Conservation (phyloP, 2,888 invertebrate species). For the Papilio elwesi region DNA sequence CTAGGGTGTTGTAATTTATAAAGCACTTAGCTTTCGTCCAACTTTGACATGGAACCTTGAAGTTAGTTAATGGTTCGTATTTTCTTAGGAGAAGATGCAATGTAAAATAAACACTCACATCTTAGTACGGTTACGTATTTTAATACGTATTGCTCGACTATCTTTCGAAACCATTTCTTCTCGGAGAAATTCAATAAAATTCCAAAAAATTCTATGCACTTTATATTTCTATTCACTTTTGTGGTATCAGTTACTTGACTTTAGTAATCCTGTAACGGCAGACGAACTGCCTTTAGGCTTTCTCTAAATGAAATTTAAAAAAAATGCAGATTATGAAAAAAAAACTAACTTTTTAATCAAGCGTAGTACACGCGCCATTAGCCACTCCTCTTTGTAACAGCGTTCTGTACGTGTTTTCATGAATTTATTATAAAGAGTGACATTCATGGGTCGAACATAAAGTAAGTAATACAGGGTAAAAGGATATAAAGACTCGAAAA, state of each 20-base stretch:
- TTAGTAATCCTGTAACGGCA: no score
- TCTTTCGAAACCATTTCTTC: no score
- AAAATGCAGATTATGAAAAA: not conserved
- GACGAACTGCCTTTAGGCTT: no score
- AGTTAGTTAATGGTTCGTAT: slow-evolving; percentile 3
- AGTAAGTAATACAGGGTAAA: not conserved
- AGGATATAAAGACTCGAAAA: not conserved
- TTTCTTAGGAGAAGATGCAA: not conserved
- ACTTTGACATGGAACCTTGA: slow-evolving; percentile 28
- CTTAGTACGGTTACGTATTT: no score
- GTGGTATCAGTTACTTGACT: no score
- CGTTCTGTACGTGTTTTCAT: not conserved
- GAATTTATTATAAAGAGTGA: slow-evolving; percentile 12
- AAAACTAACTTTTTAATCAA: slow-evolving; percentile 4
- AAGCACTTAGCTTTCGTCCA: slow-evolving; percentile 26
- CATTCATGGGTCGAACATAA: slow-evolving; percentile 12
- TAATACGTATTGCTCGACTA: no score
- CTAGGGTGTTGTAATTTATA: slow-evolving; percentile 31
- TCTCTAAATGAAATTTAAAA: not conserved
- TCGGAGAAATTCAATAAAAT: no score
- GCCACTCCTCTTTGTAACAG: slow-evolving; percentile 1
- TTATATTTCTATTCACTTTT: no score
- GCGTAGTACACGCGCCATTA: not conserved
- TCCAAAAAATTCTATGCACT: no score
- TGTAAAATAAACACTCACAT: no score